A percentile compares a stretch with the other conserved stretches of the same genome.
These are phyloP conservation scores for Belgica antarctica DNA, from an alignment of 2,888 invertebrate species.

Conservation along the genomic window DNA sequence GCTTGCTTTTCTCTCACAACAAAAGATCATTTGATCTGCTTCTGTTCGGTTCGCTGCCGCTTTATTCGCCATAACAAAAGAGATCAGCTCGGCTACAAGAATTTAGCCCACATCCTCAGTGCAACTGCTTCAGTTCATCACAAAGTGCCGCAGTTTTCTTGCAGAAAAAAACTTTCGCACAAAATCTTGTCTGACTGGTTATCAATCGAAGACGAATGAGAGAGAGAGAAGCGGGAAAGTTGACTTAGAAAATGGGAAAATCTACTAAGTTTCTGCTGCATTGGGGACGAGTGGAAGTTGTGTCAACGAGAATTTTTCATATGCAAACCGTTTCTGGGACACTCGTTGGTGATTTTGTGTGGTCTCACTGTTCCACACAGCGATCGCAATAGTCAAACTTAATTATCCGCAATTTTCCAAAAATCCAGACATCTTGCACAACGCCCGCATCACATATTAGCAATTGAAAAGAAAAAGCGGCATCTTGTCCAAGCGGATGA, in stretches of 20 bases:
- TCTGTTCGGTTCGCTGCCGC: neutral
- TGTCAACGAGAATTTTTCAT: no score
- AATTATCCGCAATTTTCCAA: no score
- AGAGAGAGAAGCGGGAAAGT: conserved; percentile 36
- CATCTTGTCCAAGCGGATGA: no score
- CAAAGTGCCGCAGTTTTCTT: neutral
- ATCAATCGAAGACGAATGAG: conserved; percentile 16
- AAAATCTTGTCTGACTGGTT: conserved; percentile 36
- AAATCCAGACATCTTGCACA: no score
- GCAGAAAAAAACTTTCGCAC: neutral
- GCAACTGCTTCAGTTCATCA: neutral
- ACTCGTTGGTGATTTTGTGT: no score
- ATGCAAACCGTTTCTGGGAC: no score
- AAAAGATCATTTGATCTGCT: neutral
- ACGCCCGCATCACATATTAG: no score
- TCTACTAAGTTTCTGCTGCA: conserved; percentile 17
- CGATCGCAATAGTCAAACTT: no score
- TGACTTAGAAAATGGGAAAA: conserved; percentile 29
- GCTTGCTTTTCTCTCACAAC: neutral
- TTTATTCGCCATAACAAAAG: conserved; percentile 11
- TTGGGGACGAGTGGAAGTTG: no score
- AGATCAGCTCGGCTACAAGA: conserved; percentile 11
- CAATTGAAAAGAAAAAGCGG: no score
- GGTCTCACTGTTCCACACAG: no score
- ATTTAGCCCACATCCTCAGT: conserved; percentile 33